Evolutionary conservation across 2,888 invertebrate species (phyloP).

Genomic region (Furcula furcula): DNA sequence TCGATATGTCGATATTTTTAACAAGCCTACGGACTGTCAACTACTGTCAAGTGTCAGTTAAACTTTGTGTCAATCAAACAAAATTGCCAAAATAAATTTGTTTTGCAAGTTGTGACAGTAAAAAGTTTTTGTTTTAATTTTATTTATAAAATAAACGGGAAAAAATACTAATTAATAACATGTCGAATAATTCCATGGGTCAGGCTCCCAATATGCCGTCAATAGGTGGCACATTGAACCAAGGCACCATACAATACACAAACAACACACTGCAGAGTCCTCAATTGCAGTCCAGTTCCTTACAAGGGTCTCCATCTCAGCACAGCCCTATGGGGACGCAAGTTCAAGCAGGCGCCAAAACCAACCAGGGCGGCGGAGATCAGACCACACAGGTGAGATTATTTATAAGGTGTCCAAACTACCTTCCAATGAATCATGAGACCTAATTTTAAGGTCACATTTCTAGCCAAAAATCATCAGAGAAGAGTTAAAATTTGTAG

Average conservation of each 20-base stretch:
- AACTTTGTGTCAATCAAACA: too few species aligned
- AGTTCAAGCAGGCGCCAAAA: slow-evolving; percentile 51
- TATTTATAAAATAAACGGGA: background rate
- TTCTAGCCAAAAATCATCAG: too few species aligned
- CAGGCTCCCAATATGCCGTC: slow-evolving; percentile 62
- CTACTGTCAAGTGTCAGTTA: too few species aligned
- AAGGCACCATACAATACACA: slow-evolving; percentile 61
- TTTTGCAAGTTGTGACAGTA: too few species aligned
- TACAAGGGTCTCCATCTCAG: slow-evolving; percentile 72
- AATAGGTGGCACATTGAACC: slow-evolving; percentile 58
- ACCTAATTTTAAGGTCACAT: too few species aligned
- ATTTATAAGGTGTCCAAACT: slow-evolving; percentile 4
- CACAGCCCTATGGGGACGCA: slow-evolving; percentile 73
- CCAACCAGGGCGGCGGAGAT: slow-evolving; percentile 49
- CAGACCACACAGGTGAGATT: slow-evolving; percentile 54
- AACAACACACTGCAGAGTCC: slow-evolving; percentile 70
- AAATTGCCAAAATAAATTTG: too few species aligned
- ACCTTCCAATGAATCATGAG: background rate
- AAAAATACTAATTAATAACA: slow-evolving; percentile 12
- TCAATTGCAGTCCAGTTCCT: slow-evolving; percentile 58
- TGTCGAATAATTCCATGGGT: slow-evolving; percentile 52
- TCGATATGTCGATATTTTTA: too few species aligned
- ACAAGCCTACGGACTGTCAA: too few species aligned
- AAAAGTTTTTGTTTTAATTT: too few species aligned
- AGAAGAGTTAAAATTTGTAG: too few species aligned